Evolutionary conservation across 1,140 invertebrate genomes (phyloP), one percentile per base, ranked within the genome.

Genomic region (Neomicropteryx cornuta): DNA sequence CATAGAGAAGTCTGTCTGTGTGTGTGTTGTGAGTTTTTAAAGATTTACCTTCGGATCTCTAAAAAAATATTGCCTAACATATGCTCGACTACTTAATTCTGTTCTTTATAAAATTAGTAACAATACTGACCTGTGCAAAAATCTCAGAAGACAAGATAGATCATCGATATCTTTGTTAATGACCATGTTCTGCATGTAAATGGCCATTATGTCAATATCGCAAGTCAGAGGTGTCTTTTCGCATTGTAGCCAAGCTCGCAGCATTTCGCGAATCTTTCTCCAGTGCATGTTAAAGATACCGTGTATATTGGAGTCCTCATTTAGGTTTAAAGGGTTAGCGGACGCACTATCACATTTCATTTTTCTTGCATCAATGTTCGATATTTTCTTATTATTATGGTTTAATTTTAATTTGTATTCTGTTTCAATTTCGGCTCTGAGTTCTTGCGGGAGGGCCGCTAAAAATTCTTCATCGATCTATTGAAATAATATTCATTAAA

Each of bases 391-490:
- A 29, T 6, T 31, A 38, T 11, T 33, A 33, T 39, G 34, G 41
- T 37, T 39, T 44, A 37, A 23, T 42, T 46, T 42, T 46, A 43
- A 34, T 43, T 48, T 38, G 38, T 41, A 44, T 35, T 50, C 43
- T 29, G 41, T 41, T 38, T 53, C 30, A 16, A 60, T 30, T 52
- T 74, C 71, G 33, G 53, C 49, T 47, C 60, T 63, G 42, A 71
- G 60, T 18, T 73, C 63, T 41, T 68, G 58, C 17, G 72, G 68
- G 37, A 76, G 53, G 18, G 65, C 67, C 29, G 66, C 60, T 33
- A 75, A 49, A 50, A 70, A 65, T 20, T 62, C 60, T 13, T 59
- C 51, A 56, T 73, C 67, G 31, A 75, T 34, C 38, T 61, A 32
- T 18, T 18, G 27, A 14, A 24, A 18, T 8, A 6, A 30, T 23